phyloP scores from a whole-genome alignment of 2,113 vertebrate genomes.

The Protomyctophum bolini region DNA sequence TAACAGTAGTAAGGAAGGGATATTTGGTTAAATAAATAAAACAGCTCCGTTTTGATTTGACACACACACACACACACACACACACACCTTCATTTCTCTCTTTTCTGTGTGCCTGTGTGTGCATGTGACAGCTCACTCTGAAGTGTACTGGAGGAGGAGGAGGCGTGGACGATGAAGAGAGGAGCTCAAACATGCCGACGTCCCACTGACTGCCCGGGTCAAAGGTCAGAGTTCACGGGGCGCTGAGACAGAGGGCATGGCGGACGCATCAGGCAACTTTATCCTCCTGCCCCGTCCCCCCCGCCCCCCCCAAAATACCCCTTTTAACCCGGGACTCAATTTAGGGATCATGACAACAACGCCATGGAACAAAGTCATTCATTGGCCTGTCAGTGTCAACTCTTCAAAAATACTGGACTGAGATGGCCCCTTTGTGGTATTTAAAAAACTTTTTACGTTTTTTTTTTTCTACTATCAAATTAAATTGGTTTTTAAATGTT shows the following conservation, averaged over 20 bases:
- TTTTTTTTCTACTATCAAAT: too few relatives aligned
- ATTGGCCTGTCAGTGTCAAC: too few relatives aligned
- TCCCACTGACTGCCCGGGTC: constrained; percentile 56
- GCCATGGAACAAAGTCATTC: too few relatives aligned
- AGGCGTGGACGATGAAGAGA: constrained; percentile 36
- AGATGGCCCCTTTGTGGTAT: too few relatives aligned
- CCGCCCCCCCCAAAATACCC: background rate
- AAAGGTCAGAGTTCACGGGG: constrained; percentile 68
- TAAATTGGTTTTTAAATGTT: too few relatives aligned
- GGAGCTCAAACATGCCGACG: constrained; percentile 59
- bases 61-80: constrained; percentile 25
- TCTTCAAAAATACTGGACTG: too few relatives aligned
- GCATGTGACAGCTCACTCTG: constrained; percentile 60
- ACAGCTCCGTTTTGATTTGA: constrained; percentile 66
- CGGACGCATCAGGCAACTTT: constrained; percentile 54
- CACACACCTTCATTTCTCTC: constrained; percentile 24
- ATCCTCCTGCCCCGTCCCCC: constrained; percentile 8
- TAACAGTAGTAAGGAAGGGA: constrained; percentile 48
- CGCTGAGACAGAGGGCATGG: constrained; percentile 33
- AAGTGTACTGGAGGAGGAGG: constrained; percentile 13
- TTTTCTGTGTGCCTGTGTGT: constrained; percentile 31
- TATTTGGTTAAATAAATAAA: constrained; percentile 59
- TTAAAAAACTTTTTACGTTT: too few relatives aligned
- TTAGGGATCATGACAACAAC: too few relatives aligned
- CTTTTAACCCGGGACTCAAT: background rate